Percentiles rank a stretch among this genome's conserved stretches.
phyloP scores from a whole-genome alignment of 2,888 invertebrate genomes.

The Bugulina stolonifera region DNA sequence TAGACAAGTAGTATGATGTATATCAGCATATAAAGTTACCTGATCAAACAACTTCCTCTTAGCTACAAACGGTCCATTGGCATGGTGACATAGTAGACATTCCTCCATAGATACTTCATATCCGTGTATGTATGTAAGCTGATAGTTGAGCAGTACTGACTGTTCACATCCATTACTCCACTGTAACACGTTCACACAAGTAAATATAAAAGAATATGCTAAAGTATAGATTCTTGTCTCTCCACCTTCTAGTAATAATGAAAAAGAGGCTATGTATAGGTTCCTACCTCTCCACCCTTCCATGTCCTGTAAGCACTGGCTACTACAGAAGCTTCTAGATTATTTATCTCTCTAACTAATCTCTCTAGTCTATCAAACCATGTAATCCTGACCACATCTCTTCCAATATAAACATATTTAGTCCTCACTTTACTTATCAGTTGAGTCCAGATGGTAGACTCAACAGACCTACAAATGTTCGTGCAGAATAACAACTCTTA shows the following conservation, averaged over 20 bases:
- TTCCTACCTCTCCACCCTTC: slow-evolving; percentile 31
- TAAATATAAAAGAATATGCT: too few relatives aligned
- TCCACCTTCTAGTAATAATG: too few relatives aligned
- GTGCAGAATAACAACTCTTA: too few relatives aligned
- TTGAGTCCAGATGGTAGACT: slow-evolving; percentile 32
- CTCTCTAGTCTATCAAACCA: slow-evolving; percentile 37
- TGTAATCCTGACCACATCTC: slow-evolving; percentile 35
- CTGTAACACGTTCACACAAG: slow-evolving; percentile 29
- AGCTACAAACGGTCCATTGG: slow-evolving; percentile 40
- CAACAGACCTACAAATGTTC: too few relatives aligned
- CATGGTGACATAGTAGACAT: slow-evolving; percentile 44
- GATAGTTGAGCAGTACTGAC: slow-evolving; percentile 37
- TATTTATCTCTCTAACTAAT: slow-evolving; percentile 38
- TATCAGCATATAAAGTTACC: background rate
- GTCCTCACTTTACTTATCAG: slow-evolving; percentile 34
- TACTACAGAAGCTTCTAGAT: slow-evolving; percentile 33
- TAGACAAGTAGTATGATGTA: too few relatives aligned
- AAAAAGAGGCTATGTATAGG: too few relatives aligned
- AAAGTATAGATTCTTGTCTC: too few relatives aligned
- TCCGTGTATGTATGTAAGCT: slow-evolving; percentile 37
- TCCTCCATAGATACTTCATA: slow-evolving; percentile 41
- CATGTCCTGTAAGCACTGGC: slow-evolving; percentile 37
- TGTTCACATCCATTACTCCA: slow-evolving; percentile 44
- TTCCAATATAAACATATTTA: slow-evolving; percentile 38
- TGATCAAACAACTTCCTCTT: slow-evolving; percentile 29